A percentile compares a stretch with the other conserved stretches of the same genome.
phyloP scores from a whole-genome alignment of 2,888 invertebrate species.

The Ernsta delagoae region DNA sequence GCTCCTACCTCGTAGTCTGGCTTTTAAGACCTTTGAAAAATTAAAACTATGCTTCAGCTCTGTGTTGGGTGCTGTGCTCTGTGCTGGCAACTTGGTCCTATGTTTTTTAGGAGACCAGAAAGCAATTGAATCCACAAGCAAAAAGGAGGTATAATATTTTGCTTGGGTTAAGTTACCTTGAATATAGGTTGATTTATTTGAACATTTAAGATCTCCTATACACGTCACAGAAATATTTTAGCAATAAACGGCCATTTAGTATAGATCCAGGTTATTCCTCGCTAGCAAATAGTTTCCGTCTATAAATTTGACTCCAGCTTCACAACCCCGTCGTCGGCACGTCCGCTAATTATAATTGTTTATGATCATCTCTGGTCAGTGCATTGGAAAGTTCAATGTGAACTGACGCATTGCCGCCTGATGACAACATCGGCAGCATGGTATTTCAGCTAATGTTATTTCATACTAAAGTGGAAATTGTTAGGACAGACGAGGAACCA shows the following conservation, averaged over 20 bases:
- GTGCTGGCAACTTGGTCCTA: too few species aligned
- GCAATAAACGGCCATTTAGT: too few species aligned
- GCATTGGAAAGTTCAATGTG: conserved; percentile 17
- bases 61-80: too few species aligned
- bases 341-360: conserved; percentile 24
- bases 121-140: too few species aligned
- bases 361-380: conserved; percentile 14
- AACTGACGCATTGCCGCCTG: conserved; percentile 1
- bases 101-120: too few species aligned
- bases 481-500: background rate
- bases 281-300: background rate
- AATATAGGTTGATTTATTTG: too few species aligned
- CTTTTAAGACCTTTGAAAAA: too few species aligned
- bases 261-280: background rate
- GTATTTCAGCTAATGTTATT: background rate
- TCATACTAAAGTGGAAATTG: background rate
- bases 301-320: background rate
- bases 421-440: background rate
- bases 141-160: too few species aligned
- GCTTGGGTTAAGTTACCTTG: too few species aligned
- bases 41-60: too few species aligned
- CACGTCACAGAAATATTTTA: too few species aligned
- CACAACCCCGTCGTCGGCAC: conserved; percentile 5
- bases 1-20: background rate
- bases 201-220: too few species aligned